Percentiles rank a stretch among this genome's conserved stretches.
Evolutionary conservation across 2,888 invertebrate genomes (phyloP).

Genomic region (Pherbina coryleti): DNA sequence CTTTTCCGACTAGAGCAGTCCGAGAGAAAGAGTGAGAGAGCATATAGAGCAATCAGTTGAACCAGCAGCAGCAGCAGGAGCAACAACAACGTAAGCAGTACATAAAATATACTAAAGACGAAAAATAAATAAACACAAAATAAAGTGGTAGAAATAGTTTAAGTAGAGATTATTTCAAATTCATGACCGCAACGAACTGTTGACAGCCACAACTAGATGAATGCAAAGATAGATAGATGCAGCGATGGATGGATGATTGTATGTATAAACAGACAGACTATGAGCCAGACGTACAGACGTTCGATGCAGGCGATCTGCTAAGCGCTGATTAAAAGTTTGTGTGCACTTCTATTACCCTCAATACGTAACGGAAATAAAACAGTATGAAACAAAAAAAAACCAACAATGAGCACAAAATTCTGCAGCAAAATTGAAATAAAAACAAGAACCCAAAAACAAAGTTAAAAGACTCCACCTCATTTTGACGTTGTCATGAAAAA

Average conservation of each 20-base stretch:
- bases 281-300: not conserved
- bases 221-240: not conserved
- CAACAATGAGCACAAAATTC: not conserved
- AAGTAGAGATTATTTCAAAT: not conserved
- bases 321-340: not conserved
- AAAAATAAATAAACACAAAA: slow-evolving; percentile 3
- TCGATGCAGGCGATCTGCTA: not conserved
- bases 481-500: no score
- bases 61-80: not conserved
- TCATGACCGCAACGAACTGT: slow-evolving; percentile 9
- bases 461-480: not conserved
- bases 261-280: not conserved
- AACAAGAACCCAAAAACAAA: not conserved
- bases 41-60: not conserved
- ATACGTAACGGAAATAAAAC: not conserved
- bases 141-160: not conserved
- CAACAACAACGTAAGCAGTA: not conserved
- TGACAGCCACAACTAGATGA: not conserved
- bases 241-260: not conserved
- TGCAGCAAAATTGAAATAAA: not conserved
- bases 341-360: not conserved
- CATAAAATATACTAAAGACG: not conserved
- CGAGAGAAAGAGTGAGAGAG: not conserved
- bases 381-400: not conserved
- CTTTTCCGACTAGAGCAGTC: slow-evolving; percentile 59